A percentile compares a stretch with the other conserved stretches of the same genome.
phyloP scores from a whole-genome alignment of 1,140 invertebrate genomes.

The Heterodera schachtii region DNA sequence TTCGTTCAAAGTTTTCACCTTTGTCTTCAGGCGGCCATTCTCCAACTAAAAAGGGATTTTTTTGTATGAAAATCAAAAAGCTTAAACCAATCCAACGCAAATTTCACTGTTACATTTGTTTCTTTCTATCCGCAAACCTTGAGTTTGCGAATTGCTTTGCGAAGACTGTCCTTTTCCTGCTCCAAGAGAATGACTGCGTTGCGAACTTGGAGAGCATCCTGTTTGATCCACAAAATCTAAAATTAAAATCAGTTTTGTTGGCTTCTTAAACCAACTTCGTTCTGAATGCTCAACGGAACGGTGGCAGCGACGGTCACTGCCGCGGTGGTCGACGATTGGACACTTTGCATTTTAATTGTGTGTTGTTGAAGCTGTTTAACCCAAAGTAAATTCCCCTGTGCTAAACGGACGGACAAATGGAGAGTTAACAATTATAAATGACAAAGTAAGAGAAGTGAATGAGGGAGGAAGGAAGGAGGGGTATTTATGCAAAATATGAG shows the following conservation, averaged over 20 bases:
- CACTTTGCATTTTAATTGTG: background rate
- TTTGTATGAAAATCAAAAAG: no score
- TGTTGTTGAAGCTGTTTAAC: background rate
- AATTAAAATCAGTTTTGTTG: background rate
- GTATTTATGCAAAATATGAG: no score
- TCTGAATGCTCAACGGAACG: constrained; percentile 4
- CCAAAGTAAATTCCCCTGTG: background rate
- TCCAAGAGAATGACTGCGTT: constrained; percentile 52
- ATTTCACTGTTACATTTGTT: constrained; percentile 6
- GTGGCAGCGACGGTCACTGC: background rate
- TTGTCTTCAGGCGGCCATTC: constrained; percentile 51
- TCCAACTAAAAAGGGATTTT: no score
- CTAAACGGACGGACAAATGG: background rate
- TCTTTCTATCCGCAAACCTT: constrained; percentile 42
- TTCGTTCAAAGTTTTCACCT: constrained; percentile 52
- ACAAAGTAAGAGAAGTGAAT: no score
- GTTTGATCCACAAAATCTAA: constrained; percentile 49
- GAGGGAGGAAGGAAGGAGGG: no score
- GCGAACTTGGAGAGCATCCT: constrained; percentile 48
- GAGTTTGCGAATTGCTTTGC: constrained; percentile 60
- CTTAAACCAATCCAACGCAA: background rate
- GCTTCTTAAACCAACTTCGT: constrained; percentile 1
- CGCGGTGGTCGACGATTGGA: background rate
- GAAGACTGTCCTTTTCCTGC: constrained; percentile 54
- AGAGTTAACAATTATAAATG: background rate